A percentile compares a stretch with the other conserved stretches of the same genome.
Evolutionary conservation across 2,888 invertebrate species (phyloP).

Genomic region (Drosophila ustulata): DNA sequence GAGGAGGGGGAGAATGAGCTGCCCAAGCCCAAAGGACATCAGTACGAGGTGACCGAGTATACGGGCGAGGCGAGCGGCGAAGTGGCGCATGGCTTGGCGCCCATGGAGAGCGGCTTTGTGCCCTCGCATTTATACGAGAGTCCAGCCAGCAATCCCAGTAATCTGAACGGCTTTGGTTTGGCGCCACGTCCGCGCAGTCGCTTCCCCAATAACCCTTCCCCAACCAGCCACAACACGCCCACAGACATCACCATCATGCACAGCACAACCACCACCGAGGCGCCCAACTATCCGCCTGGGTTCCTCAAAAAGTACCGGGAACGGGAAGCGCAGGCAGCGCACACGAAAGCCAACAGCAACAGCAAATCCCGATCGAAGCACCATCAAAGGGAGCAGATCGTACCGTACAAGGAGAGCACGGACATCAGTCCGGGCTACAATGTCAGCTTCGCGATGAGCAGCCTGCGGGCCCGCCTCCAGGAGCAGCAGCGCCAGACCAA

Average conservation of each 20-base stretch:
- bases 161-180: not conserved
- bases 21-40: slow-evolving; percentile 47
- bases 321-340: slow-evolving; percentile 3
- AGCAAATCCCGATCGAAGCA: slow-evolving; percentile 47
- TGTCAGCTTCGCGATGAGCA: slow-evolving; percentile 63
- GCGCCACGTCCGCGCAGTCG: slow-evolving; percentile 40
- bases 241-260: not conserved
- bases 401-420: slow-evolving; percentile 1
- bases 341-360: slow-evolving; percentile 13
- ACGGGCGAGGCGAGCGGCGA: slow-evolving; percentile 79
- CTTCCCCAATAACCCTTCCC: slow-evolving; percentile 11
- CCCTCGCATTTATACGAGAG: slow-evolving; percentile 54
- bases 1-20: slow-evolving; percentile 63
- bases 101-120: slow-evolving; percentile 67
- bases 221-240: slow-evolving; percentile 9
- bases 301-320: slow-evolving; percentile 72
- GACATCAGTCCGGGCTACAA: slow-evolving; percentile 21
- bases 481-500: slow-evolving; percentile 55
- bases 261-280: slow-evolving; percentile 66
- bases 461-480: slow-evolving; percentile 63
- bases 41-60: slow-evolving; percentile 83
- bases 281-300: slow-evolving; percentile 80
- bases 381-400: slow-evolving; percentile 46
- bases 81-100: slow-evolving; percentile 37
- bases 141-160: not conserved